A percentile compares a stretch with the other conserved stretches of the same genome.
Conservation (phyloP, 2,888 invertebrate genomes). For the Lasioglossum malachurum region DNA sequence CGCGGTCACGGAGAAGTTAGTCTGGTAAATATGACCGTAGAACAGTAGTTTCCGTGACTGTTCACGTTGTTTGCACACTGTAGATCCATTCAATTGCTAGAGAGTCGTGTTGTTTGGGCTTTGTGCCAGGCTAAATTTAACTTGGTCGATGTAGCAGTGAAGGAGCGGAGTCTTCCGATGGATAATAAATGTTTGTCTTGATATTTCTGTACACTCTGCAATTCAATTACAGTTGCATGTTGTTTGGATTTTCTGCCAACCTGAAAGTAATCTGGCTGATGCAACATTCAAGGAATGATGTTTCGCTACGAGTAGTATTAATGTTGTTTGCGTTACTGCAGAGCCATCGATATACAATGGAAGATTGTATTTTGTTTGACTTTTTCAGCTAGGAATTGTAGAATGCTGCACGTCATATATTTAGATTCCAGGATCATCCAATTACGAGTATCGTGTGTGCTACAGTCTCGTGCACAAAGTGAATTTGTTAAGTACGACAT, state of each 20-base stretch:
- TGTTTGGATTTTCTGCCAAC: neutral
- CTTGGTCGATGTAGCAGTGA: neutral
- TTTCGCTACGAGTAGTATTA: neutral
- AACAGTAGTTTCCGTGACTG: neutral
- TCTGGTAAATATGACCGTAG: neutral
- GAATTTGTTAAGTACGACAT: too few relatives aligned
- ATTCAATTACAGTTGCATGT: neutral
- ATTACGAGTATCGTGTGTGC: neutral
- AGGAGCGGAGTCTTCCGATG: neutral
- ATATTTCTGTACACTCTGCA: neutral
- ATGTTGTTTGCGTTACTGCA: neutral
- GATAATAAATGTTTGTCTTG: neutral
- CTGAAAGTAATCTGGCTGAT: neutral
- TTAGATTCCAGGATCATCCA: neutral
- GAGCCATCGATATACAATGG: neutral
- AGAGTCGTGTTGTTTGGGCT: neutral
- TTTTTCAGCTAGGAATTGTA: too few relatives aligned
- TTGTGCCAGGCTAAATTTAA: neutral
- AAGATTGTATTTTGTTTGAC: neutral
- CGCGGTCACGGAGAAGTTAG: neutral
- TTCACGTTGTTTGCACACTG: neutral
- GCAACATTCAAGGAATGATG: too few relatives aligned
- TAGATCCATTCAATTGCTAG: neutral
- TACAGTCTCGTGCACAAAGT: neutral
- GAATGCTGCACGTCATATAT: neutral